Evolutionary conservation across 92 coral and sea anemone genomes (phyloP), one percentile per base, ranked within the genome.

Genomic region (Parazoanthus swiftii): DNA sequence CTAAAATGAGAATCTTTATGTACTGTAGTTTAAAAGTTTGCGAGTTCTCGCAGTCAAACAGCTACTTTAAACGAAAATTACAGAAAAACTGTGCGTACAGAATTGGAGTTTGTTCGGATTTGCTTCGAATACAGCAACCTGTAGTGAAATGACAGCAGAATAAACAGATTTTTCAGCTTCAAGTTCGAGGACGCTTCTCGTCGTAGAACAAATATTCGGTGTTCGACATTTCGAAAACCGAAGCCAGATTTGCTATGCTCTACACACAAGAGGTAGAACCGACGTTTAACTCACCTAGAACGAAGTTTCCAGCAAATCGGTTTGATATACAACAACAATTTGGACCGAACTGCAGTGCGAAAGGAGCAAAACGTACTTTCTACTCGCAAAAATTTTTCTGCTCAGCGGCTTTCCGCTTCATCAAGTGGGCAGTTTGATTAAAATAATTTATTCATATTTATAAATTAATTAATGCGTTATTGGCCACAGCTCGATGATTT

Each of bases 361-460:
- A 63, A 63, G 70, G 25, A 63, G 8, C 0, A 23, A 4, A 21
- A 63, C 70, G 70, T 18, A 5, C 3, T 63, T 44, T 25, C n/a
- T 25, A 39, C n/a, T 15, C 26, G 36, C 14, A 63, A 63, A 65
- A 63, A 65, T 36, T 43, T 83, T 70, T 84, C 37, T 90, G 91
- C 59, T 37, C 93, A 91, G 93, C 93, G 93, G 93, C 93, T 91
- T 91, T 88, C 87, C 93, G 89, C 93, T 89, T 87, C 86, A 89
- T 13, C 25, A 83, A 68, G 56, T 67, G 35, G 77, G 37, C 54
- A 71, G 48, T 37, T 70, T n/a, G 25, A 20, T 35, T 84, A 68
- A 68, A 56, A 44, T 68, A 73, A 71, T 46, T 44, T 50, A 84
- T 84, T 70, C 39, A 71, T 70, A 58, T 15, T 26, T 70, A 58